Evolutionary conservation across 1,140 invertebrate genomes (phyloP).

Genomic region (Drosophila ficusphila): DNA sequence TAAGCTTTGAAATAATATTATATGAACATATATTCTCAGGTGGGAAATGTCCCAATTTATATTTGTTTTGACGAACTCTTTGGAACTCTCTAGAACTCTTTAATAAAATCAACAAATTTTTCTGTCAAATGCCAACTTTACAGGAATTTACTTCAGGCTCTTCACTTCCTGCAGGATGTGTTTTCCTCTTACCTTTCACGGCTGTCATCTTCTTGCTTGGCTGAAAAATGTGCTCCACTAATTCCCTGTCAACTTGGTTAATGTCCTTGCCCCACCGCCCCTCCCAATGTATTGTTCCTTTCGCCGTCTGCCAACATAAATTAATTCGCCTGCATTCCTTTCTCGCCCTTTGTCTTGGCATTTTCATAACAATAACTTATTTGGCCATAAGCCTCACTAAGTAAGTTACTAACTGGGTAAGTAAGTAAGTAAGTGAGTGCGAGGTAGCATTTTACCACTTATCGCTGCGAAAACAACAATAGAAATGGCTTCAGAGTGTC

Average conservation of each 20-base stretch:
- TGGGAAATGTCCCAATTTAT: too few species aligned
- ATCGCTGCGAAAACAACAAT: slow-evolving; percentile 34
- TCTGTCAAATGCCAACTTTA: not conserved
- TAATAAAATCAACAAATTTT: not conserved
- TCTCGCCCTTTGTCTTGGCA: slow-evolving; percentile 15
- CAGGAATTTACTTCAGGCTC: not conserved
- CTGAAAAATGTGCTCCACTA: slow-evolving; percentile 48
- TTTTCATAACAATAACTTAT: slow-evolving; percentile 54
- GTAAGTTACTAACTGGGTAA: slow-evolving; percentile 66
- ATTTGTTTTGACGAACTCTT: too few species aligned
- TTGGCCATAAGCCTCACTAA: slow-evolving; percentile 42
- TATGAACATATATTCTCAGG: too few species aligned
- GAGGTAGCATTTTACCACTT: slow-evolving; percentile 53
- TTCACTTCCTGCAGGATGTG: not conserved
- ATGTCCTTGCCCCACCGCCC: slow-evolving; percentile 25
- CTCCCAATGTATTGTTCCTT: not conserved
- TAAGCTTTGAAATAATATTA: too few species aligned
- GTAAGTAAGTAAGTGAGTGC: slow-evolving; percentile 38
- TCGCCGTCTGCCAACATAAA: slow-evolving; percentile 36
- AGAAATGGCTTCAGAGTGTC: slow-evolving; percentile 1
- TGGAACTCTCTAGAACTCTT: too few species aligned
- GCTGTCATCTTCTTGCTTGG: slow-evolving; percentile 28
- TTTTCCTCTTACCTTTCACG: slow-evolving; percentile 17
- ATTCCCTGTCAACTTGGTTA: slow-evolving; percentile 51
- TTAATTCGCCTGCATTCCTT: slow-evolving; percentile 46